Percentiles rank a stretch among this genome's conserved stretches.
Conservation (phyloP, 2,888 invertebrate genomes). For the Plemyria rubiginata region DNA sequence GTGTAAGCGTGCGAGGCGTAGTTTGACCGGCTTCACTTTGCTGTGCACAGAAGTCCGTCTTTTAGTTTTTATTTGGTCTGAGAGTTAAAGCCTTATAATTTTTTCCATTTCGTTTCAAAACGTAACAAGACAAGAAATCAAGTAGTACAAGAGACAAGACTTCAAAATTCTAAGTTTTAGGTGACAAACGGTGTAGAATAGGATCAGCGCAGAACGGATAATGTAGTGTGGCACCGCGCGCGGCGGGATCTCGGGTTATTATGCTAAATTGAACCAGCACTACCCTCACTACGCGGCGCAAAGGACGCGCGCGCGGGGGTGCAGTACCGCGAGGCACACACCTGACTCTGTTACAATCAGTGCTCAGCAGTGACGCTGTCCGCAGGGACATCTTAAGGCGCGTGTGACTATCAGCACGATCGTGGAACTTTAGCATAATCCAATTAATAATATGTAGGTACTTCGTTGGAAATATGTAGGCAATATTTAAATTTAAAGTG, state of each 20-base stretch:
- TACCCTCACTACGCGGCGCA: slow-evolving; percentile 28
- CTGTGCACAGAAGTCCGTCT: too few species aligned
- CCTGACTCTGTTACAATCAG: background rate
- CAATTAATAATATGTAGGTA: background rate
- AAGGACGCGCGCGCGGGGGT: slow-evolving; percentile 7
- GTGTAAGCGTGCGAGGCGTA: too few species aligned
- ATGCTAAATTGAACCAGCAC: slow-evolving; percentile 30
- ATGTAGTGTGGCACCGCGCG: slow-evolving; percentile 2
- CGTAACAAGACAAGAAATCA: too few species aligned
- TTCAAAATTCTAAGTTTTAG: background rate
- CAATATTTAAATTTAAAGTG: too few species aligned
- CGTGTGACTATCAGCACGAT: background rate
- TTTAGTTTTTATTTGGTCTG: too few species aligned
- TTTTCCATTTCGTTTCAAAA: too few species aligned
- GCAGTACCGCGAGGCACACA: background rate
- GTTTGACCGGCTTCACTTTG: too few species aligned
- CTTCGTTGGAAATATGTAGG: too few species aligned
- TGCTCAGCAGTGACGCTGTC: background rate
- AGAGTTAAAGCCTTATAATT: too few species aligned
- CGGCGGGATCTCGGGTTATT: slow-evolving; percentile 23
- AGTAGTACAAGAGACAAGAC: too few species aligned
- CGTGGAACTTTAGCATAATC: background rate
- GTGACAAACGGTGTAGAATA: background rate
- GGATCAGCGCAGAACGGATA: slow-evolving; percentile 2
- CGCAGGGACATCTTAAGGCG: background rate